Evolutionary conservation across 2,113 vertebrate species (phyloP).

Genomic region (Beaufortia kweichowensis): DNA sequence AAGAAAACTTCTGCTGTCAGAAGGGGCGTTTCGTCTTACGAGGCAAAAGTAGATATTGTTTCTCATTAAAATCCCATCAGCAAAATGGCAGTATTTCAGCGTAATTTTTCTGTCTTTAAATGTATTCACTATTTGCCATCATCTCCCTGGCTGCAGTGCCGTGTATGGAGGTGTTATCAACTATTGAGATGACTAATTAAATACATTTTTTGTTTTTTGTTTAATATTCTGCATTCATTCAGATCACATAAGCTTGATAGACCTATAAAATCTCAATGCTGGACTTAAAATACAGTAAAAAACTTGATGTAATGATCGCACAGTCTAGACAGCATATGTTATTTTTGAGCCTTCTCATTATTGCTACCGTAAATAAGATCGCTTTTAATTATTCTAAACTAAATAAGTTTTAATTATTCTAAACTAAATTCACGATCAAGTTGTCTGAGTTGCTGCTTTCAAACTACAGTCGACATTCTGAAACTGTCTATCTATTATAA

Average conservation of each 20-base stretch:
- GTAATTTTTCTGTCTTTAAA: not conserved
- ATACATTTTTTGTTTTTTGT: too few relatives aligned
- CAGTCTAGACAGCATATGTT: not conserved
- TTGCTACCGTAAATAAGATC: too few relatives aligned
- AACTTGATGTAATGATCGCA: not conserved
- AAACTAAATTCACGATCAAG: not conserved
- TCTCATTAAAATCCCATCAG: constrained; percentile 48
- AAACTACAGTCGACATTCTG: not conserved
- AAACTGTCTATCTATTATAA: not conserved
- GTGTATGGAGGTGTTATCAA: not conserved
- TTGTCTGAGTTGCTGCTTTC: not conserved
- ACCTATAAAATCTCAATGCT: not conserved
- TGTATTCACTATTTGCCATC: not conserved
- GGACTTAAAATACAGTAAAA: not conserved
- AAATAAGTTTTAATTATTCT: not conserved
- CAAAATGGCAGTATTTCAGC: constrained; percentile 19
- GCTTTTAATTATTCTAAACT: not conserved
- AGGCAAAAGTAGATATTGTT: constrained; percentile 24
- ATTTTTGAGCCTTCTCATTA: not conserved
- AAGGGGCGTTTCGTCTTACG: constrained; percentile 1
- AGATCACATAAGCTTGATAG: not conserved
- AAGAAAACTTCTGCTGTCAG: not conserved
- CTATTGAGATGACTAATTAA: not conserved
- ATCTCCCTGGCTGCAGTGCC: too few relatives aligned
- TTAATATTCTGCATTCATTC: not conserved